Base-by-base conservation (phyloP, 23 tunicate species). In the Halocynthia roretzi region DNA sequence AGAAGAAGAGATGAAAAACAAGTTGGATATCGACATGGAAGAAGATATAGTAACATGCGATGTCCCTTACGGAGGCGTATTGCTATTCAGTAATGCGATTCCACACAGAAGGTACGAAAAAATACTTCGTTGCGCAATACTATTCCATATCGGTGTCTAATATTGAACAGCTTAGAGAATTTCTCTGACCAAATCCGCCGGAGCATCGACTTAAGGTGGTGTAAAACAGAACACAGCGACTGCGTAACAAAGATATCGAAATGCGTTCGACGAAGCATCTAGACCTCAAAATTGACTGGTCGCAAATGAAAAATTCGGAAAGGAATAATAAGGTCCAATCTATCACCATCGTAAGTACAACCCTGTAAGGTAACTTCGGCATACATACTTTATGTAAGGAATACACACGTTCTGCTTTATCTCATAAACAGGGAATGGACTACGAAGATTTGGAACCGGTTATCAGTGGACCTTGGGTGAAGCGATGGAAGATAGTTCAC, bases 391-490 rank as follows among this genome's bases (percentile, higher is more conserved):
- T n/a, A n/a, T n/a, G n/a, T n/a, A n/a, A n/a, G n/a, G n/a, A n/a
- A n/a, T n/a, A n/a, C n/a, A n/a, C n/a, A n/a, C n/a, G n/a, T n/a
- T n/a, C n/a, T n/a, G n/a, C n/a, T n/a, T n/a, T n/a, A n/a, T n/a
- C n/a, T n/a, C n/a, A n/a, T 14, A 53, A 7, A 7, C 78, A 73
- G 78, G 78, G 61, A 51, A 73, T 71, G 63, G 87, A 85, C 56
- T 20, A 81, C 82, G 90, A 85, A 15, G 90, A 85, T 17, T 82
- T 91, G 58, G 74, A 8, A 23, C 80, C 97, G 20, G 90, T 86
- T 52, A 91, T 91, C 61, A 62, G 86, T 48, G 97, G 97, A 7
- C 97, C 97, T 10, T 91, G 97, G 97, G 85, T 91, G 97, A 76
- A 76, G 64, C 70, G 97, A 48, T 91, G 97, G 97, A 83, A 91